Evolutionary conservation across 1,140 invertebrate species (phyloP).

Genomic region (Pteromalus puparum): DNA sequence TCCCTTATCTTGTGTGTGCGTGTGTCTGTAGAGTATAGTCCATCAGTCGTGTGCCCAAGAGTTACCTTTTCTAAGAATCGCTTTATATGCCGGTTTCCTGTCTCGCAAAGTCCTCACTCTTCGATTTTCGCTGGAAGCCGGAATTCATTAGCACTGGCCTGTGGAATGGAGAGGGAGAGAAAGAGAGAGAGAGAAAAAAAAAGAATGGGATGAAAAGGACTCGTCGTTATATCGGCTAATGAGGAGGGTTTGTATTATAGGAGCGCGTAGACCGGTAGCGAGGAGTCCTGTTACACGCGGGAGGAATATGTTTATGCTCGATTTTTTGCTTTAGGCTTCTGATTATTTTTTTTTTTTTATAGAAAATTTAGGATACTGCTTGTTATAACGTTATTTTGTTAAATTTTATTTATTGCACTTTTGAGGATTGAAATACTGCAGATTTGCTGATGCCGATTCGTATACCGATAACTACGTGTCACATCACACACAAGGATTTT

Average conservation of each 20-base stretch:
- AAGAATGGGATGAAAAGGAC: background rate
- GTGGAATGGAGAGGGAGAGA: background rate
- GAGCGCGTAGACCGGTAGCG: slow-evolving; percentile 3
- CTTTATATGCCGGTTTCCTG: slow-evolving; percentile 25
- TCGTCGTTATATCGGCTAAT: background rate
- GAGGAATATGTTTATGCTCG: background rate
- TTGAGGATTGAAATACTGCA: too few species aligned
- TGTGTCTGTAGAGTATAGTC: background rate
- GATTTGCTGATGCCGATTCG: too few species aligned
- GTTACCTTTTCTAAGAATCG: slow-evolving; percentile 28
- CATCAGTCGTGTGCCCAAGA: slow-evolving; percentile 25
- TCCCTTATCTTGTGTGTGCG: background rate
- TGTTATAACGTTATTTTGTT: too few species aligned
- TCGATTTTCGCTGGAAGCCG: slow-evolving; percentile 29
- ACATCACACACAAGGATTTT: too few species aligned
- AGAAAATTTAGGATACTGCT: too few species aligned
- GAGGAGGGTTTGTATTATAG: background rate
- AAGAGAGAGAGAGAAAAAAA: too few species aligned
- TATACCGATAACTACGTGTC: too few species aligned
- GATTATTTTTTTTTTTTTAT: too few species aligned
- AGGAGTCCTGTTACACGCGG: background rate
- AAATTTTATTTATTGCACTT: too few species aligned
- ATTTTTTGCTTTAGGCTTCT: background rate
- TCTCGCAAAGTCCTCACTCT: background rate
- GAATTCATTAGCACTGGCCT: slow-evolving; percentile 32